A percentile compares a stretch with the other conserved stretches of the same genome.
phyloP scores from a whole-genome alignment of 2,888 invertebrate genomes.

The Plebejus anna region DNA sequence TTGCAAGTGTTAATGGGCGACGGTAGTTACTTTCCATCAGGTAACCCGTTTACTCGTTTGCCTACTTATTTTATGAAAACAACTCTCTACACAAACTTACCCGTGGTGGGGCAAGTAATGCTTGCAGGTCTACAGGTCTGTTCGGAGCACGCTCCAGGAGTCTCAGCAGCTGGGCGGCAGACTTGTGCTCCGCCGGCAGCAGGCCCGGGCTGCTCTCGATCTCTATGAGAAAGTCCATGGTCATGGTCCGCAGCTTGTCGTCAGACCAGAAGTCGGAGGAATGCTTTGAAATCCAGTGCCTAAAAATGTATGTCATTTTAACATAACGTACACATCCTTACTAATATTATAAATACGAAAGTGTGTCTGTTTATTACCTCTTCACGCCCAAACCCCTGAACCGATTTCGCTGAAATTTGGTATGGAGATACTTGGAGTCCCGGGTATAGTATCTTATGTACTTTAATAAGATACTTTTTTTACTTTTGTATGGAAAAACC shows the following conservation, averaged over 20 bases:
- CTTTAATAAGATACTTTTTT: too few relatives aligned
- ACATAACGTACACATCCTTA: not conserved
- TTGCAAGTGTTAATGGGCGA: too few relatives aligned
- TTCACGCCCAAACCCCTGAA: too few relatives aligned
- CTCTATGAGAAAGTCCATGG: conserved; percentile 93
- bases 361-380: too few relatives aligned
- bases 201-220: conserved; percentile 91
- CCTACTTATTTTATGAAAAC: too few relatives aligned
- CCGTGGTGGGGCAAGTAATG: conserved; percentile 83
- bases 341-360: too few relatives aligned
- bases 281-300: conserved; percentile 96
- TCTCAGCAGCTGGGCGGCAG: conserved; percentile 89
- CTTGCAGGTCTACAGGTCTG: conserved; percentile 83
- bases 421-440: too few relatives aligned
- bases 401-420: too few relatives aligned
- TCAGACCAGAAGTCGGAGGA: conserved; percentile 93
- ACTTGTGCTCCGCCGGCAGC: conserved; percentile 93
- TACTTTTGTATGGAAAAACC: too few relatives aligned
- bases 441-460: too few relatives aligned
- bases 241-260: conserved; percentile 84
- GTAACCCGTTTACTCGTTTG: too few relatives aligned
- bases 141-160: conserved; percentile 88
- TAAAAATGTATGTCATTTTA: conserved; percentile 39
- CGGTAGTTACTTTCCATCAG: too few relatives aligned
- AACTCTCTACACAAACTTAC: conserved; percentile 61